A percentile compares a stretch with the other conserved stretches of the same genome.
Evolutionary conservation across 2,113 vertebrate species (phyloP).

Genomic region (Chloroceryle aenea): DNA sequence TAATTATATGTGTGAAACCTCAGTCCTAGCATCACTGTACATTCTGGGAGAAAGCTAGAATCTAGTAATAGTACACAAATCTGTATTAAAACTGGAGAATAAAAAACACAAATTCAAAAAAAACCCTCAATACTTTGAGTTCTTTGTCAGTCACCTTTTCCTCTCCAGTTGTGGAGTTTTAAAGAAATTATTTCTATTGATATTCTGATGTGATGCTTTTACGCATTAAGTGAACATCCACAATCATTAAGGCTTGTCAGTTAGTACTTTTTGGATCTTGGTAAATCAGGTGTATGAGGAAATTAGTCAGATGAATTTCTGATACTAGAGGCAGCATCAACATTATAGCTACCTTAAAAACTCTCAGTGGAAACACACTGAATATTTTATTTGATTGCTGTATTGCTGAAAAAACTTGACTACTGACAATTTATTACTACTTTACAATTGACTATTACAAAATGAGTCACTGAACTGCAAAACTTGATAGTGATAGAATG

Average conservation of each 20-base stretch:
- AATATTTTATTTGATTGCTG: not conserved
- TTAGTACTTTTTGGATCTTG: not conserved
- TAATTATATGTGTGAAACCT: not conserved
- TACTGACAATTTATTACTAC: not conserved
- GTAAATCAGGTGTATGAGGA: constrained; percentile 26
- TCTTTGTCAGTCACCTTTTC: not conserved
- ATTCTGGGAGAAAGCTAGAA: not conserved
- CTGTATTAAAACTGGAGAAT: not conserved
- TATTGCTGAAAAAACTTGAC: not conserved
- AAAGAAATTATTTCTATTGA: not conserved
- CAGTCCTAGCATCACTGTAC: not conserved
- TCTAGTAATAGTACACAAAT: not conserved
- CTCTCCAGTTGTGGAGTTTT: too few relatives aligned
- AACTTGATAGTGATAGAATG: not conserved
- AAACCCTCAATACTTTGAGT: not conserved
- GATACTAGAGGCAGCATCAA: not conserved
- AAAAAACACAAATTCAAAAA: not conserved
- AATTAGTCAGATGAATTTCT: constrained; percentile 18
- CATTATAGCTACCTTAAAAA: constrained; percentile 3
- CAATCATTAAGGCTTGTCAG: not conserved
- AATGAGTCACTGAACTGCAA: not conserved
- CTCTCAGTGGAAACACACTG: not conserved
- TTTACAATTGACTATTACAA: not conserved
- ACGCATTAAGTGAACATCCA: not conserved
- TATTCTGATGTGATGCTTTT: not conserved